A percentile compares a stretch with the other conserved stretches of the same genome.
Evolutionary conservation across 1,140 invertebrate genomes (phyloP).

Genomic region (Ptiloglossa arizonensis): DNA sequence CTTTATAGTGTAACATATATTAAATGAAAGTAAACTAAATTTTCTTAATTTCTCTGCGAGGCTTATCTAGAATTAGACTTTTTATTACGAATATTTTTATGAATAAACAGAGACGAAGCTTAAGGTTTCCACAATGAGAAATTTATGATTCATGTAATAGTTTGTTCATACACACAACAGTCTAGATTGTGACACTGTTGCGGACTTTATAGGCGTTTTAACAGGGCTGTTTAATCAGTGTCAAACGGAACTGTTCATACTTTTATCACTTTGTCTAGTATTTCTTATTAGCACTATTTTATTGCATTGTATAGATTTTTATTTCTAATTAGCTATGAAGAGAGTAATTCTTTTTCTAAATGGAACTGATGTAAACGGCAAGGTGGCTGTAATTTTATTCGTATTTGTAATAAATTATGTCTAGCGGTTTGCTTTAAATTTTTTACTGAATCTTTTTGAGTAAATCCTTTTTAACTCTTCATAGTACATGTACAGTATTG

Average conservation of each 20-base stretch:
- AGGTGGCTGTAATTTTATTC: slow-evolving; percentile 75
- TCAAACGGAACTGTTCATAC: slow-evolving; percentile 6
- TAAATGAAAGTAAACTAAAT: no score
- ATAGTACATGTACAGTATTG: neutral
- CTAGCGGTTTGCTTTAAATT: neutral
- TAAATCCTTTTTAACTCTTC: neutral
- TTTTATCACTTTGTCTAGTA: neutral
- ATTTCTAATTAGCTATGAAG: slow-evolving; percentile 77
- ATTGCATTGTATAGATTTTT: slow-evolving; percentile 4
- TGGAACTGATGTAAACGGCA: slow-evolving; percentile 83
- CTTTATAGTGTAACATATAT: no score
- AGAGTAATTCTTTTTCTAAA: slow-evolving; percentile 83
- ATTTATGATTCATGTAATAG: neutral
- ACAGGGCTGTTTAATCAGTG: slow-evolving; percentile 3
- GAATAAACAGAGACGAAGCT: no score
- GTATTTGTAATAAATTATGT: slow-evolving; percentile 27
- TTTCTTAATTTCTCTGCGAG: no score
- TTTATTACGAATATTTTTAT: no score
- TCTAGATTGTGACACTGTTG: no score
- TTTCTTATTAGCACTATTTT: neutral
- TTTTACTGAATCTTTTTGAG: neutral
- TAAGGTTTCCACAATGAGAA: no score
- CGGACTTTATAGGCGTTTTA: neutral
- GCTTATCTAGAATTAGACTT: no score
- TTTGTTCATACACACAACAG: neutral